Base-by-base conservation (phyloP, 2,113 vertebrate species). In the Turdus rufiventris region DNA sequence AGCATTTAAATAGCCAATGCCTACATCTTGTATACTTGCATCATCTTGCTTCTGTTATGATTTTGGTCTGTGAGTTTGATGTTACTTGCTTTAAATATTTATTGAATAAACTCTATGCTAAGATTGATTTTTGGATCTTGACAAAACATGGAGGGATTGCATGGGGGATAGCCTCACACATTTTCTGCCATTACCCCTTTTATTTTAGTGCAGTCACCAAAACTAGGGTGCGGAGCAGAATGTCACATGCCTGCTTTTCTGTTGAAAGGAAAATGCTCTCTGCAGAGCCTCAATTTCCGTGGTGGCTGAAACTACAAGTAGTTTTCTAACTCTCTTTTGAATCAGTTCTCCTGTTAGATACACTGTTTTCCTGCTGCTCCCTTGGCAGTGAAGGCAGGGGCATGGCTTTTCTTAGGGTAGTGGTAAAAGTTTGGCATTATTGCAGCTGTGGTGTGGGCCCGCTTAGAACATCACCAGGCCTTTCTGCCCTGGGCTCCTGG, bases 11-110 rank as follows among this genome's bases (percentile, higher is more conserved):
- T 72, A 88, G 58, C 48, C 62, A 87, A 4, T 89, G 67, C 70
- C 70, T 81, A 53, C 42, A n/a, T 81, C 74, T 76, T 70, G 8
- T 95, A n/a, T 83, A 53, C 36, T 77, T 88, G 51, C 19, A 2
- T 95, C 67, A 86, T 91, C 88, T 91, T 94, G 58, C 76, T 91
- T 62, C 80, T 91, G 72, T 96, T 96, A 76, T 42, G 66, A 91
- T 89, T 95, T 89, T 80, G 83, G 82, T 77, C 81, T 70, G 47
- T 89, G 67, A 77, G 43, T 77, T 95, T 90, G 85, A 85, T 43
- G 43, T 95, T 90, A 83, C 43, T 90, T 87, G 57, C 71, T 89
- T 89, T 91, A 94, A 89, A 79, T 72, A 36, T 36, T 94, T 54
- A 45, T 89, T 87, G 48, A 86, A 57, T 88, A 56, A 91, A 63